Conservation (phyloP, 2,888 invertebrate genomes). For the Apamea crenata region DNA sequence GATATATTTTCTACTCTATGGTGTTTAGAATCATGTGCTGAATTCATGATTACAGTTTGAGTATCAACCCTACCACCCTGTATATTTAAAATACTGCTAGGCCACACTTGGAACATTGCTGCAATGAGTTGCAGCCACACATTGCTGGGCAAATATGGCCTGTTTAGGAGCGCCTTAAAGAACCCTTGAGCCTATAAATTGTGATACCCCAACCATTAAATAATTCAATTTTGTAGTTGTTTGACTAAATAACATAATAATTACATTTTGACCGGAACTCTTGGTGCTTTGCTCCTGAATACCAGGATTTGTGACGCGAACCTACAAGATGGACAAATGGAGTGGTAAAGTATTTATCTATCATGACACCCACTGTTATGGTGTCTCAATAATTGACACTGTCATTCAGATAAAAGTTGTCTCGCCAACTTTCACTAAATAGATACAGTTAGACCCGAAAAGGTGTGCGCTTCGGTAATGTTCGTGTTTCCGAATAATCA, state of each 20-base stretch:
- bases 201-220: conserved; percentile 26
- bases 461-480: not conserved
- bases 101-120: not conserved
- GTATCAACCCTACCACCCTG: no score
- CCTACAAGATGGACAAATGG: conserved; percentile 45
- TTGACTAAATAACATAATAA: conserved; percentile 38
- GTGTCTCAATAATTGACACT: not conserved
- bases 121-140: not conserved
- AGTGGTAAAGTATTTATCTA: not conserved
- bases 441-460: not conserved
- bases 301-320: conserved; percentile 48
- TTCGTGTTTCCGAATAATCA: not conserved
- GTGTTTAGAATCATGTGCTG: no score
- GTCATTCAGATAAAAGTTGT: not conserved
- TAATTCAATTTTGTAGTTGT: conserved; percentile 6
- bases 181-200: not conserved
- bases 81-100: not conserved
- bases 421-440: not conserved
- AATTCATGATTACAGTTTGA: no score
- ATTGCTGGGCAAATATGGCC: not conserved
- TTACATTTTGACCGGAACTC: conserved; percentile 48
- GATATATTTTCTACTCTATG: no score
- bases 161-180: not conserved
- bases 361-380: not conserved
- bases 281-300: conserved; percentile 49